Conservation (phyloP, 1,140 invertebrate genomes). For the Lordiphosa clarofinis region DNA sequence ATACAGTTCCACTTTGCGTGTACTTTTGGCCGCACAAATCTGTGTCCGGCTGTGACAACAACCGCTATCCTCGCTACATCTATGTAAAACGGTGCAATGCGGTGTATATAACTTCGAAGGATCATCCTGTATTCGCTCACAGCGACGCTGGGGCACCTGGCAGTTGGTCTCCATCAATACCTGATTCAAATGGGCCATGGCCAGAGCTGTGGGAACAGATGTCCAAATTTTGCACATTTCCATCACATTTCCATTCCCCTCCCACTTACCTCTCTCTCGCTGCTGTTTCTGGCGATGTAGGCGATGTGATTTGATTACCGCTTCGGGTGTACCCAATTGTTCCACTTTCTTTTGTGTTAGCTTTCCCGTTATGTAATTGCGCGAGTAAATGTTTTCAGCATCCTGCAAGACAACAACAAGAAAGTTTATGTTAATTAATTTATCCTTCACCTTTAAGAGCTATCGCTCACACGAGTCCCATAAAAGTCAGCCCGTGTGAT, state of each 20-base stretch:
- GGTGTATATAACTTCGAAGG: slow-evolving; percentile 86
- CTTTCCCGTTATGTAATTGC: slow-evolving; percentile 52
- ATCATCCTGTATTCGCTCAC: slow-evolving; percentile 84
- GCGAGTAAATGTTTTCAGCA: slow-evolving; percentile 54
- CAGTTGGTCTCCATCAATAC: slow-evolving; percentile 83
- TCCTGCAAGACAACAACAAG: slow-evolving; percentile 42
- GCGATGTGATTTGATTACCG: slow-evolving; percentile 38
- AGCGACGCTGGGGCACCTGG: slow-evolving; percentile 82
- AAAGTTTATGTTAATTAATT: slow-evolving; percentile 43
- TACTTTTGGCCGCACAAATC: slow-evolving; percentile 85
- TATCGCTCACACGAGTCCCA: slow-evolving; percentile 29
- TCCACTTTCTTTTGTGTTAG: slow-evolving; percentile 54
- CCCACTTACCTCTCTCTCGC: slow-evolving; percentile 21
- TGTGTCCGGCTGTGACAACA: slow-evolving; percentile 84
- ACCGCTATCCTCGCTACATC: slow-evolving; percentile 88
- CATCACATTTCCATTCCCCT: background rate
- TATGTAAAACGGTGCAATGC: slow-evolving; percentile 86
- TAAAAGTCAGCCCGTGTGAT: slow-evolving; percentile 63
- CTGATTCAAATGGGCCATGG: slow-evolving; percentile 82
- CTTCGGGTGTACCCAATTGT: slow-evolving; percentile 51
- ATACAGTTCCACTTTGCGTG: slow-evolving; percentile 84
- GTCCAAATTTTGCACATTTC: background rate
- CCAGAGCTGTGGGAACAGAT: slow-evolving; percentile 73
- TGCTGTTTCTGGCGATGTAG: slow-evolving; percentile 40
- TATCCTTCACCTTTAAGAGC: no score